Conservation (phyloP, 2,888 invertebrate species). For the Caenorhabditis drosophilae region DNA sequence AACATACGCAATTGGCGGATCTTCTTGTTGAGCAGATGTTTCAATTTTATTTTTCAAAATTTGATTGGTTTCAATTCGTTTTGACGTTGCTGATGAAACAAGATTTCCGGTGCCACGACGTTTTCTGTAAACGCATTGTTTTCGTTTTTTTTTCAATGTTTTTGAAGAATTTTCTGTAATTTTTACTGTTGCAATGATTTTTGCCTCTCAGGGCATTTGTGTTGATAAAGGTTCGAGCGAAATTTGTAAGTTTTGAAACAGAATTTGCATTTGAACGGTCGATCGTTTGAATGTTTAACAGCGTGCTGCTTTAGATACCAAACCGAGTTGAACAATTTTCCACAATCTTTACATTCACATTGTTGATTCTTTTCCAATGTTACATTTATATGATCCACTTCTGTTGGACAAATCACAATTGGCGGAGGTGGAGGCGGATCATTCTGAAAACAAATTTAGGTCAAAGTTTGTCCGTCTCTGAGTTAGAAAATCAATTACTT, state of each 20-base stretch:
- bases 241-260: slow-evolving; percentile 69
- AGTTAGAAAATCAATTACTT: too few relatives aligned
- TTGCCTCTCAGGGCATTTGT: slow-evolving; percentile 67
- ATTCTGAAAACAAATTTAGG: slow-evolving; percentile 22
- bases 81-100: slow-evolving; percentile 10
- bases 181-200: slow-evolving; percentile 45
- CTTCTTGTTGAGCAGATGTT: slow-evolving; percentile 20
- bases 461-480: not conserved
- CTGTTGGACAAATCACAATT: slow-evolving; percentile 65
- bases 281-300: slow-evolving; percentile 68
- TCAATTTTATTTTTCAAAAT: slow-evolving; percentile 44
- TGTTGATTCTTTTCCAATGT: slow-evolving; percentile 68
- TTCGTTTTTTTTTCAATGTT: not conserved
- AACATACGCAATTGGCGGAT: slow-evolving; percentile 17
- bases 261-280: slow-evolving; percentile 69
- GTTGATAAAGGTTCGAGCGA: slow-evolving; percentile 69
- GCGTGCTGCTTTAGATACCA: slow-evolving; percentile 69
- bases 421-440: slow-evolving; percentile 65
- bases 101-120: slow-evolving; percentile 24
- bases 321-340: slow-evolving; percentile 67
- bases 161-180: slow-evolving; percentile 3
- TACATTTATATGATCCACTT: slow-evolving; percentile 65
- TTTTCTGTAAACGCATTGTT: slow-evolving; percentile 6
- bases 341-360: slow-evolving; percentile 68
- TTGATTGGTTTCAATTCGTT: slow-evolving; percentile 27